These are phyloP conservation scores for Meliscaeva auricollis DNA, from an alignment of 2,888 invertebrate species.

Conservation along the genomic window DNA sequence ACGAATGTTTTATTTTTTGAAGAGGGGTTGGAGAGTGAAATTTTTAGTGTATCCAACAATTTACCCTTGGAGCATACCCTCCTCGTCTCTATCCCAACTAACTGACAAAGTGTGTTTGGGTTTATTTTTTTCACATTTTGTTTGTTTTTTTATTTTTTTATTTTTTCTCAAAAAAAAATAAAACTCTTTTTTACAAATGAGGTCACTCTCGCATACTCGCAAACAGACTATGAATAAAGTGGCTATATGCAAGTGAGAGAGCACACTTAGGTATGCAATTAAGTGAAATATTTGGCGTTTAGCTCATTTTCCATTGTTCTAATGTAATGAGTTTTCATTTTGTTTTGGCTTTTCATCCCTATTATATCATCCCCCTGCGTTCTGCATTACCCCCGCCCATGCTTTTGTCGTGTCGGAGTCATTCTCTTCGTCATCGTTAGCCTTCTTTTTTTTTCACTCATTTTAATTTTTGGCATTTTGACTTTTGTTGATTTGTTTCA, in stretches of 20 bases:
- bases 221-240: slow-evolving; percentile 27
- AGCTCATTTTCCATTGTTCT: slow-evolving; percentile 68
- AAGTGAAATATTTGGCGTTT: slow-evolving; percentile 71
- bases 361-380: neutral
- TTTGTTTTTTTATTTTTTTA: slow-evolving; percentile 15
- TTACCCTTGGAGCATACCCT: slow-evolving; percentile 1
- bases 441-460: neutral
- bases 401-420: neutral
- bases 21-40: neutral
- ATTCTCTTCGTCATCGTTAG: neutral
- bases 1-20: slow-evolving; percentile 29
- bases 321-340: slow-evolving; percentile 62
- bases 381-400: neutral
- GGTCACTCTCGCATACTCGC: slow-evolving; percentile 47
- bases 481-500: slow-evolving; percentile 46
- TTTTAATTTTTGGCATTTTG: slow-evolving; percentile 40
- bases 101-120: slow-evolving; percentile 37
- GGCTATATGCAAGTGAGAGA: slow-evolving; percentile 45
- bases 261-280: slow-evolving; percentile 66
- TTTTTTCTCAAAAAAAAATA: slow-evolving; percentile 10
- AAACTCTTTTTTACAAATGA: slow-evolving; percentile 39
- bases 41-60: neutral
- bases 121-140: slow-evolving; percentile 10
- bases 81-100: neutral
- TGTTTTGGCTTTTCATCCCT: slow-evolving; percentile 35